phyloP scores from a whole-genome alignment of 30 jellyfish, hydroid and myxozoan species.

The Turritopsis dohrnii region DNA sequence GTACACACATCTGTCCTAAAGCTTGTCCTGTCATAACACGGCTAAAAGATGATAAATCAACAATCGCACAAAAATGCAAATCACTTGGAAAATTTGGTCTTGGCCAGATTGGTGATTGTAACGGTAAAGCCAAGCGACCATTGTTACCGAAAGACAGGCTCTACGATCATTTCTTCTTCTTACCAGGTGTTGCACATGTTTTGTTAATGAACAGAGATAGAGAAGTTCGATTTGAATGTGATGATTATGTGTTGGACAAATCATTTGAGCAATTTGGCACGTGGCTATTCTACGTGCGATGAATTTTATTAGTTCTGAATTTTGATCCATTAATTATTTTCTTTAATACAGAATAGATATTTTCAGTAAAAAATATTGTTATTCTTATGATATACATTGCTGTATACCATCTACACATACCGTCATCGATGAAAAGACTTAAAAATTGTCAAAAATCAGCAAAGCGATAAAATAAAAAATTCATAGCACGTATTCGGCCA shows the following conservation, averaged over 20 bases:
- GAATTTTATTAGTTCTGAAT: too few species aligned
- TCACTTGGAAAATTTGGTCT: neutral
- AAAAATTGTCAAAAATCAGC: too few species aligned
- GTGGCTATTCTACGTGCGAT: neutral
- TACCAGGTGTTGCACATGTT: neutral
- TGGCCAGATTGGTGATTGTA: neutral
- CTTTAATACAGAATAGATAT: too few species aligned
- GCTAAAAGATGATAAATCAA: neutral
- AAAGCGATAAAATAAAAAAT: too few species aligned
- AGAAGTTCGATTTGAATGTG: neutral
- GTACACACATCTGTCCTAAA: neutral
- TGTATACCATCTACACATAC: too few species aligned
- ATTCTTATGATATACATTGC: too few species aligned
- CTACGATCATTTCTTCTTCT: neutral
- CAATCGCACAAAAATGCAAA: neutral
- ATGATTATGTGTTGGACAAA: neutral
- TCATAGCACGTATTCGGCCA: too few species aligned
- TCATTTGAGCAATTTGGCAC: neutral
- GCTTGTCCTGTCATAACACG: neutral
- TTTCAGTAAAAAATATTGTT: too few species aligned
- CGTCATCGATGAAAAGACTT: too few species aligned
- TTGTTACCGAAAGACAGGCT: neutral
- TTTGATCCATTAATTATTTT: too few species aligned
- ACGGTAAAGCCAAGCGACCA: neutral
- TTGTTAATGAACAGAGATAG: neutral